Percentiles rank a stretch among this genome's conserved stretches.
These are phyloP conservation scores for Gadopsis marmoratus DNA, from an alignment of 2,797 vertebrate genomes.

Conservation along the genomic window DNA sequence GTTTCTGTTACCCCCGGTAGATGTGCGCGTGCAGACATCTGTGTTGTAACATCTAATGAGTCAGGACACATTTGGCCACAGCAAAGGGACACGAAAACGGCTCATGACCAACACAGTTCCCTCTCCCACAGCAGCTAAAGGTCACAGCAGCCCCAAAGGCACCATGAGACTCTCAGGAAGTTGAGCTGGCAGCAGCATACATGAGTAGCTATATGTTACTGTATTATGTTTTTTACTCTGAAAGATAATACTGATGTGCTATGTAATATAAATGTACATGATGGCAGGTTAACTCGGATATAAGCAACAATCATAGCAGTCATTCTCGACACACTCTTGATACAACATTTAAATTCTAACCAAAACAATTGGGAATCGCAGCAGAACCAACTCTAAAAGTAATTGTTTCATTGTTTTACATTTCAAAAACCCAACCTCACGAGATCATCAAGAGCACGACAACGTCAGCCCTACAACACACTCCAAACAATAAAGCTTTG, in stretches of 20 bases:
- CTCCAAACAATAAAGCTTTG: neutral
- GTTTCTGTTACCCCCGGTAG: slow-evolving; percentile 6
- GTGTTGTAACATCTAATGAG: slow-evolving; percentile 37
- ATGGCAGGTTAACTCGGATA: neutral
- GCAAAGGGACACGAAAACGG: slow-evolving; percentile 23
- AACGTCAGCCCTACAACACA: neutral
- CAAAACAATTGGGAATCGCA: neutral
- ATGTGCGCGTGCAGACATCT: slow-evolving; percentile 22
- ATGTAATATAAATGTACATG: neutral
- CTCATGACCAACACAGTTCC: slow-evolving; percentile 17
- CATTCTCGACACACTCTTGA: neutral
- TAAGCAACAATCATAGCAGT: neutral
- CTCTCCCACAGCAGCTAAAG: slow-evolving; percentile 34
- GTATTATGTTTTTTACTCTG: neutral
- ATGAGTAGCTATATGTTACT: slow-evolving; percentile 1
- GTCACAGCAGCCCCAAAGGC: slow-evolving; percentile 48
- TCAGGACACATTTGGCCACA: slow-evolving; percentile 45
- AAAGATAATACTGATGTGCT: neutral
- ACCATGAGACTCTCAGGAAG: neutral
- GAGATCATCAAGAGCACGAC: neutral
- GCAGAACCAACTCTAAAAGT: neutral
- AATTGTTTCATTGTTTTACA: neutral
- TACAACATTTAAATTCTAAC: neutral
- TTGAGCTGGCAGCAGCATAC: neutral
- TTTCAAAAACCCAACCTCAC: neutral